Conservation (phyloP, 2,888 invertebrate species). For the Pseudanteris insignis region DNA sequence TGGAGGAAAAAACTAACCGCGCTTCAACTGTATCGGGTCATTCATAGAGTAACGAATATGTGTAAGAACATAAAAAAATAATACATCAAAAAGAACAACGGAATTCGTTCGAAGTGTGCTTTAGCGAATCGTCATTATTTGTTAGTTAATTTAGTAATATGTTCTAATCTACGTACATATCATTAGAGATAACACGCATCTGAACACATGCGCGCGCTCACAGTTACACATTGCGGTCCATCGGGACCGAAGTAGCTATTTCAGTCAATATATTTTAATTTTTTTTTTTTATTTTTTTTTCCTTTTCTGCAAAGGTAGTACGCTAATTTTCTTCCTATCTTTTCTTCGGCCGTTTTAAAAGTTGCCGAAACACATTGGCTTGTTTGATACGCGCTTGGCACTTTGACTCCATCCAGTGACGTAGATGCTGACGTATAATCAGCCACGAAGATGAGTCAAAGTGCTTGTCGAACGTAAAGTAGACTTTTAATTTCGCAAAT, state of each 20-base stretch:
- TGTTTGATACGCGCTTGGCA: no score
- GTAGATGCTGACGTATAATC: no score
- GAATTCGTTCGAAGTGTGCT: no score
- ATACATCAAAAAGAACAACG: no score
- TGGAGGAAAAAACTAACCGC: no score
- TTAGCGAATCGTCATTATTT: conserved; percentile 9
- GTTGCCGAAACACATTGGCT: conserved; percentile 43
- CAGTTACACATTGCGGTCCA: conserved; percentile 33
- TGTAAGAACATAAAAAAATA: no score
- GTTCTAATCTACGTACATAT: conserved; percentile 21
- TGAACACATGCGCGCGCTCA: conserved; percentile 46
- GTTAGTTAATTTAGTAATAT: conserved; percentile 17
- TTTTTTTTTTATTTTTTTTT: conserved; percentile 40
- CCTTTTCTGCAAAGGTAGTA: conserved; percentile 45
- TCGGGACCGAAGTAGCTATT: conserved; percentile 32
- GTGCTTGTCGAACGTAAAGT: background rate
- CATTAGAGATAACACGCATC: conserved; percentile 30
- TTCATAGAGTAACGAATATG: no score
- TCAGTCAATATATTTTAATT: no score
- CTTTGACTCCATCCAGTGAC: no score
- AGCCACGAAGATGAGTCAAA: background rate
- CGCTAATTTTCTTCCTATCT: conserved; percentile 40
- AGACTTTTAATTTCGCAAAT: conserved; percentile 37
- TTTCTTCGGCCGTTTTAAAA: conserved; percentile 35
- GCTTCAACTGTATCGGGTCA: no score